Percentiles rank a stretch among this genome's conserved stretches.
phyloP scores from a whole-genome alignment of 2,797 vertebrate genomes.

The Myotis pilosus region DNA sequence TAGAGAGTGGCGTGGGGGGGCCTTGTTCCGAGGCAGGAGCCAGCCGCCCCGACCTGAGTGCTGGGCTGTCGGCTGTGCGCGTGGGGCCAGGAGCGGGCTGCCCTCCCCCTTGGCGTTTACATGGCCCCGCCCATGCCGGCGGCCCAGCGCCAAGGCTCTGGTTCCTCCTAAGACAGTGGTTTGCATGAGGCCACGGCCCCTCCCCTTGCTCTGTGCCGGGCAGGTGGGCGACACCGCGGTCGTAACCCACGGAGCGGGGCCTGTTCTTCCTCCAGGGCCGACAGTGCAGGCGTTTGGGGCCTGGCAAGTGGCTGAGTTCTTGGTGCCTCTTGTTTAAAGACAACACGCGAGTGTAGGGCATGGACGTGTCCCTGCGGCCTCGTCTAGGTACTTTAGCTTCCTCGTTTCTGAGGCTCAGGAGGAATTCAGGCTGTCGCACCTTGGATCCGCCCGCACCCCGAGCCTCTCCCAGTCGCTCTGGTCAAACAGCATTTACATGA shows the following conservation, averaged over 20 bases:
- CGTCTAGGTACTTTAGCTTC: background rate
- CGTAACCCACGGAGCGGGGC: background rate
- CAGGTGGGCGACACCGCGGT: background rate
- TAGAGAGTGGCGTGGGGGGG: no score
- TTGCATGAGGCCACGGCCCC: accelerated
- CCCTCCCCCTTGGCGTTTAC: background rate
- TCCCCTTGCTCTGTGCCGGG: background rate
- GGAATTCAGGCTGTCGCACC: background rate
- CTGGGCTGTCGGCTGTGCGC: accelerated
- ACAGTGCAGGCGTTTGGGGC: background rate
- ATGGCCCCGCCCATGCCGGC: no score
- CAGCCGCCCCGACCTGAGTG: background rate
- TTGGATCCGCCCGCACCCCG: accelerated
- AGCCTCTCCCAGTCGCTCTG: accelerated
- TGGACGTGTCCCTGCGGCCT: background rate
- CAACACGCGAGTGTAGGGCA: accelerated
- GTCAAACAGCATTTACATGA: background rate
- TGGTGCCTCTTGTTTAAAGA: background rate
- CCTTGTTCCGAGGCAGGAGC: background rate
- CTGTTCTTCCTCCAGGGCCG: accelerated
- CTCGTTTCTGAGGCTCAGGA: accelerated
- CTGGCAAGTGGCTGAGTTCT: background rate
- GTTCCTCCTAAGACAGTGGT: accelerated
- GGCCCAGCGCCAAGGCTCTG: no score
- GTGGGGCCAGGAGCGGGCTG: accelerated